Percentiles rank a stretch among this genome's conserved stretches.
These are phyloP conservation scores for Dichetophora obliterata DNA, from an alignment of 2,888 invertebrate species.

Conservation along the genomic window DNA sequence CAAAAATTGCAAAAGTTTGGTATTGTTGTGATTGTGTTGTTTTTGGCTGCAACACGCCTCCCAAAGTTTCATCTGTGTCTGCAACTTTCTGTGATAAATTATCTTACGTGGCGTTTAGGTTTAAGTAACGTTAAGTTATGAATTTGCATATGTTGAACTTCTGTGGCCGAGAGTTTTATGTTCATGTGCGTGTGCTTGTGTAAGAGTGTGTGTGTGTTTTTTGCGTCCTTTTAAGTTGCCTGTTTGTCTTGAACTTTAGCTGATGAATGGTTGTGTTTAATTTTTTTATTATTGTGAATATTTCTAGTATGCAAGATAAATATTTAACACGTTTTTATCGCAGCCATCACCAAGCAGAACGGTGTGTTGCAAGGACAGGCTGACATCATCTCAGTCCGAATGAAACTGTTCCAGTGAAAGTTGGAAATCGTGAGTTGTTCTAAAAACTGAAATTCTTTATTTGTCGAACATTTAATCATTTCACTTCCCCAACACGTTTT, in stretches of 20 bases:
- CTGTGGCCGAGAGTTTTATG: background rate
- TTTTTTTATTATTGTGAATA: constrained; percentile 28
- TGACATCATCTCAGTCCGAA: background rate
- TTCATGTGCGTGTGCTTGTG: background rate
- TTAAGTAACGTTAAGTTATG: constrained; percentile 1
- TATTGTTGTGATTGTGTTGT: background rate
- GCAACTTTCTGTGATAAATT: constrained; percentile 27
- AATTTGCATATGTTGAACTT: constrained; percentile 4
- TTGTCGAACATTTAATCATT: constrained; percentile 31
- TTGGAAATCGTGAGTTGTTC: background rate
- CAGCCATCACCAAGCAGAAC: background rate
- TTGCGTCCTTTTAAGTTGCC: background rate
- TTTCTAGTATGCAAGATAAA: constrained; percentile 34
- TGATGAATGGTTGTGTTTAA: constrained; percentile 35
- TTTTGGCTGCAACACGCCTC: constrained; percentile 6
- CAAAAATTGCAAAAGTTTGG: constrained; percentile 30
- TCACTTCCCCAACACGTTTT: constrained; percentile 24
- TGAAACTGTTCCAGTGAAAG: background rate
- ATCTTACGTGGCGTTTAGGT: constrained; percentile 28
- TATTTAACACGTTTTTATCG: constrained; percentile 30
- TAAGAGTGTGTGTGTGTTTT: background rate
- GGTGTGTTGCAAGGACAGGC: background rate
- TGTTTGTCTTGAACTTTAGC: background rate
- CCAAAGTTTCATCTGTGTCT: background rate
- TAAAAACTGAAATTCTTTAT: background rate